phyloP scores from a whole-genome alignment of 2,888 invertebrate genomes.

The Himalopsyche kuldschensis region DNA sequence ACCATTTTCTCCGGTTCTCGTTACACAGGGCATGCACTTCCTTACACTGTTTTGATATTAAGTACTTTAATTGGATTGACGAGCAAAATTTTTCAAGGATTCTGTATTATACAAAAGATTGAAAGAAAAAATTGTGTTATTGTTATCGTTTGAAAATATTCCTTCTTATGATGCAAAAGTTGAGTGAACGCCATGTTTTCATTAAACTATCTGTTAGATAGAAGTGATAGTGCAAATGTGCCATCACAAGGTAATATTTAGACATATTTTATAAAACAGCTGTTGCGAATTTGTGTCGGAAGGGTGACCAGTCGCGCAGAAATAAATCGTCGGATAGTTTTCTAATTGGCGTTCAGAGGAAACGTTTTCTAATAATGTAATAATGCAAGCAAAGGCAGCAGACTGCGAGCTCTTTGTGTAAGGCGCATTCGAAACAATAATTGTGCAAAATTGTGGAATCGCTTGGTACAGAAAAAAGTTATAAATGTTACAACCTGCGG shows the following conservation, averaged over 20 bases:
- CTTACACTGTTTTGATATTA: too few relatives aligned
- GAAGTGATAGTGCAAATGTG: not conserved
- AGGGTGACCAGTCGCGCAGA: conserved; percentile 33
- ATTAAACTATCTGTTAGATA: not conserved
- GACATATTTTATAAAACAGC: not conserved
- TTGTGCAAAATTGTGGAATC: conserved; percentile 36
- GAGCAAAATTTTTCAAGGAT: too few relatives aligned
- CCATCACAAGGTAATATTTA: not conserved
- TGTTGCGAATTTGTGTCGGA: conserved; percentile 27
- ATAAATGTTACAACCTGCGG: conserved; percentile 28
- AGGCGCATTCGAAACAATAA: conserved; percentile 35
- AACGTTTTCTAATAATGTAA: conserved; percentile 24
- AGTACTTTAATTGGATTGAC: too few relatives aligned
- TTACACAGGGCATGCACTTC: too few relatives aligned
- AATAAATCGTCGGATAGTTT: conserved; percentile 22
- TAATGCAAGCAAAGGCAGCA: conserved; percentile 24
- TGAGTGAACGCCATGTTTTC: conserved; percentile 41
- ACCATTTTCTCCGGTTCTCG: too few relatives aligned
- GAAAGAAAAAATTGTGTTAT: too few relatives aligned
- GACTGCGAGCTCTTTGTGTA: conserved; percentile 32
- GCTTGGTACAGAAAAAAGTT: conserved; percentile 26
- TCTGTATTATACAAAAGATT: too few relatives aligned
- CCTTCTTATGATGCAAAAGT: too few relatives aligned
- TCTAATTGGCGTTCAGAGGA: conserved; percentile 33
- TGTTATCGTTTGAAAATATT: too few relatives aligned